A percentile compares a stretch with the other conserved stretches of the same genome.
These are phyloP conservation scores for Drosophila suboccidentalis DNA, from an alignment of 2,888 invertebrate genomes.

Conservation along the genomic window DNA sequence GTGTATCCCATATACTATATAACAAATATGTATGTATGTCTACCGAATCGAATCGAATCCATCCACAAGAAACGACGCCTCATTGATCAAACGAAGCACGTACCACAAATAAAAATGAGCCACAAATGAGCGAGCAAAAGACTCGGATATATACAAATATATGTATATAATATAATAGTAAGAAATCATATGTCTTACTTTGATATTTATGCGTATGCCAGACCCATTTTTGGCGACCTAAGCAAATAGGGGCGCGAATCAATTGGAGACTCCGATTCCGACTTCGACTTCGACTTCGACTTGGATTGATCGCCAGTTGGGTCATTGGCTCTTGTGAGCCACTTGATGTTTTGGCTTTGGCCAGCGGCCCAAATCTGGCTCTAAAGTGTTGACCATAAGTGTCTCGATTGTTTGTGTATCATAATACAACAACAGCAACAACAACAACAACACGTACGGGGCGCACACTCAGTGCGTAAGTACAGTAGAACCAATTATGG, in stretches of 20 bases:
- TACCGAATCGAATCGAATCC: constrained; percentile 16
- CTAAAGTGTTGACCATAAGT: constrained; percentile 83
- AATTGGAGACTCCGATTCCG: constrained; percentile 2
- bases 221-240: constrained; percentile 82
- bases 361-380: constrained; percentile 77
- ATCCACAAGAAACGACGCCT: constrained; percentile 30
- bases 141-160: constrained; percentile 46
- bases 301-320: constrained; percentile 61
- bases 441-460: constrained; percentile 34
- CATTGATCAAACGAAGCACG: constrained; percentile 64
- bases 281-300: constrained; percentile 21
- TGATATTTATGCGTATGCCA: constrained; percentile 77
- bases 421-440: constrained; percentile 59
- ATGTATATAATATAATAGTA: constrained; percentile 47
- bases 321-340: constrained; percentile 77
- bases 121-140: constrained; percentile 66
- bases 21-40: constrained; percentile 4
- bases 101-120: constrained; percentile 75
- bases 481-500: constrained; percentile 85
- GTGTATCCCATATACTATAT: constrained; percentile 17
- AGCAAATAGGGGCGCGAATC: constrained; percentile 79
- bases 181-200: constrained; percentile 79
- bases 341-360: constrained; percentile 64
- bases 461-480: constrained; percentile 80
- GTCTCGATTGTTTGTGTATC: constrained; percentile 80